A percentile compares a stretch with the other conserved stretches of the same genome.
phyloP scores from a whole-genome alignment of 2,888 invertebrate genomes.

The Therioaphis trifolii region DNA sequence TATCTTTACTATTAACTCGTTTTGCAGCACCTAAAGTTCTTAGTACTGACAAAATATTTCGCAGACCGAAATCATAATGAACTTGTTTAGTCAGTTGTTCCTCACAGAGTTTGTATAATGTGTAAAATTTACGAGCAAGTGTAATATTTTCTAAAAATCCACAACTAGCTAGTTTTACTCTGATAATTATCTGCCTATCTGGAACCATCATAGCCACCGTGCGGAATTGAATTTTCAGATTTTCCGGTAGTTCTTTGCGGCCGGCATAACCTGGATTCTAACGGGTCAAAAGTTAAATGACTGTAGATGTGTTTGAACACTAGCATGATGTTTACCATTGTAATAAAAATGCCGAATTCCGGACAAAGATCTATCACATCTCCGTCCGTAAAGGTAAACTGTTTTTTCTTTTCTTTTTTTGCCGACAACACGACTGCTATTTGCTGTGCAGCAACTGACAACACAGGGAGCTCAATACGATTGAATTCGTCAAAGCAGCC shows the following conservation, averaged over 20 bases:
- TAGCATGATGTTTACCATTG: constrained; percentile 78
- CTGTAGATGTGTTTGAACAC: background rate
- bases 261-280: constrained; percentile 98
- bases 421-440: constrained; percentile 92
- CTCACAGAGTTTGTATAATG: constrained; percentile 94
- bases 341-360: constrained; percentile 96
- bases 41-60: constrained; percentile 94
- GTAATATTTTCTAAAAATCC: constrained; percentile 96
- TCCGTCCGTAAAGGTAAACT: constrained; percentile 93
- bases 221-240: constrained; percentile 96
- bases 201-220: constrained; percentile 99
- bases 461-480: constrained; percentile 91
- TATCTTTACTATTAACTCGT: constrained; percentile 88
- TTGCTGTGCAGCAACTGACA: constrained; percentile 96
- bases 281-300: background rate
- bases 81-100: constrained; percentile 98
- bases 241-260: constrained; percentile 94
- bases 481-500: constrained; percentile 99
- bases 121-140: constrained; percentile 94
- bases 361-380: constrained; percentile 92
- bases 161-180: constrained; percentile 95
- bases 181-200: constrained; percentile 94
- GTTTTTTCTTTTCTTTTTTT: constrained; percentile 92
- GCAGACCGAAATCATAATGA: constrained; percentile 95
- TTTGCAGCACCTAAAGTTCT: constrained; percentile 93